Evolutionary conservation across 2,888 invertebrate genomes (phyloP), one percentile per base, ranked within the genome.

Genomic region (Athalia cordata): DNA sequence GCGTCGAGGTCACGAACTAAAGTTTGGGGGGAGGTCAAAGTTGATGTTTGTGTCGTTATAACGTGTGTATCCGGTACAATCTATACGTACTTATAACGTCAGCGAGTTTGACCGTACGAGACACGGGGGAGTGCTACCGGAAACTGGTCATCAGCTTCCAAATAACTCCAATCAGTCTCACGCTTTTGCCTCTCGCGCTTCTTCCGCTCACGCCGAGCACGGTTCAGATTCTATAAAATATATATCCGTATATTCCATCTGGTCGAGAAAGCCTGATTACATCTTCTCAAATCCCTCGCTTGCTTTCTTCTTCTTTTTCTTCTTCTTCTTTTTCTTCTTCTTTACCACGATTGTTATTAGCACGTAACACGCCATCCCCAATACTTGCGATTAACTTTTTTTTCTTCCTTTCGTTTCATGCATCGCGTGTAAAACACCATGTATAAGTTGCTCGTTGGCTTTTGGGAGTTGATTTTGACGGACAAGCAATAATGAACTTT

Each of bases 71-170:
- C 59, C 70, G 70, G 70, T 72, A 59, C 47, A 59, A 72, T 59
- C 72, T 59, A 59, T 72, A 59, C 13, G 7, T 13, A 59, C 59
- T 13, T 72, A 52, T 29, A 59, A 55, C 52, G 6, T 68, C 55
- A 55, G 68, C 68, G 13, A 50, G 68, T 68, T 55, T 55, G 52
- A 68, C 68, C 68, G 52, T 57, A 72, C 47, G 72, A 72, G 59
- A 47, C 72, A 72, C 72, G 59, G 59, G 72, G 72, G 72, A 72
- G 72, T 72, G 72, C 72, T 72, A 13, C 72, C 72, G 72, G 72
- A 72, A 72, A 47, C 72, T 13, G 59, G 72, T 72, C 72, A 59
- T 72, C 72, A 72, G 72, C 72, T 59, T 72, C 72, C 57, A 47
- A 72, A 72, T 72, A 57, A 72, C 72, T 45, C 59, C 72, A 72